A percentile compares a stretch with the other conserved stretches of the same genome.
Evolutionary conservation across 2,113 vertebrate species (phyloP).

Genomic region (Carassius carassius): DNA sequence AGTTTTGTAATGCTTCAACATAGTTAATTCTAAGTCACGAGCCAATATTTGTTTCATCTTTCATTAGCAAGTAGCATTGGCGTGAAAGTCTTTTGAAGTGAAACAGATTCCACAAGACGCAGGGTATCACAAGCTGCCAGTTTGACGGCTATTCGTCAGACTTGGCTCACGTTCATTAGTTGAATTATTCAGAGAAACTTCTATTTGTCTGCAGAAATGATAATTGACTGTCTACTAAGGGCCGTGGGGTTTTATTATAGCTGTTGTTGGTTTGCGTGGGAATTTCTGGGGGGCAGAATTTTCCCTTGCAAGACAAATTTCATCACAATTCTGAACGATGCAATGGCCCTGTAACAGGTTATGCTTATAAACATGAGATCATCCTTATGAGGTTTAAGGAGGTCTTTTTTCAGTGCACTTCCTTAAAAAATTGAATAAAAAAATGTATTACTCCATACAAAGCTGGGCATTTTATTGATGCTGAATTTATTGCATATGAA

Average conservation of each 20-base stretch:
- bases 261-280: slow-evolving; percentile 17
- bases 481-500: slow-evolving; percentile 46
- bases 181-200: slow-evolving; percentile 56
- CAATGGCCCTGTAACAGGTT: slow-evolving; percentile 20
- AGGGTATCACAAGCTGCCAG: slow-evolving; percentile 44
- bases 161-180: slow-evolving; percentile 57
- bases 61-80: slow-evolving; percentile 34
- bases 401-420: background rate
- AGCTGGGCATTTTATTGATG: background rate
- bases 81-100: slow-evolving; percentile 27
- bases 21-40: background rate
- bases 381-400: background rate
- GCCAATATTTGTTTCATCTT: slow-evolving; percentile 25
- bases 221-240: slow-evolving; percentile 36
- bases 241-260: slow-evolving; percentile 20
- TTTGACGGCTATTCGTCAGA: slow-evolving; percentile 58
- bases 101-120: slow-evolving; percentile 35
- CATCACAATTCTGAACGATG: slow-evolving; percentile 20
- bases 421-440: background rate
- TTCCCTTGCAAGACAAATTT: background rate
- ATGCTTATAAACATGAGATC: slow-evolving; percentile 5
- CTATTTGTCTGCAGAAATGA: slow-evolving; percentile 31
- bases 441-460: background rate
- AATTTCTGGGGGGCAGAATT: slow-evolving; percentile 14
- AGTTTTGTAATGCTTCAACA: background rate